phyloP scores from a whole-genome alignment of 2,113 vertebrate species.

The Platichthys stellatus region DNA sequence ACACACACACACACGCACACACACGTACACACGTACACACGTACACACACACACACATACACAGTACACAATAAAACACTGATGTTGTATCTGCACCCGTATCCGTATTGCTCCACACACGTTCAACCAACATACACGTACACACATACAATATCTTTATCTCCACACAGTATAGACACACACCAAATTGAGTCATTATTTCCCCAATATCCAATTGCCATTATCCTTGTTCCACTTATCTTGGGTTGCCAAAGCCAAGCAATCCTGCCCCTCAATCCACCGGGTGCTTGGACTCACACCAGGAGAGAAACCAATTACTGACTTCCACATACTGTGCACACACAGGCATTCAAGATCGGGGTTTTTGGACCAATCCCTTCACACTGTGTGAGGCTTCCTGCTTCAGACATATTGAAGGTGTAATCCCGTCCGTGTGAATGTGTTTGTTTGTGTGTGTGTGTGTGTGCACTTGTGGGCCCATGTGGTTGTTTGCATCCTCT shows the following conservation, averaged over 20 bases:
- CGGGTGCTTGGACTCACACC: conserved; percentile 34
- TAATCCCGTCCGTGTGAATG: conserved; percentile 8
- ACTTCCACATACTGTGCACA: neutral
- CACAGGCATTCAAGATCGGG: neutral
- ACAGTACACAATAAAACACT: no score
- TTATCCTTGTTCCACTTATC: conserved; percentile 22
- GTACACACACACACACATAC: neutral
- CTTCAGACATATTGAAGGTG: conserved; percentile 21
- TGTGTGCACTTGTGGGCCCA: neutral
- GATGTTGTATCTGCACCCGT: neutral
- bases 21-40: neutral
- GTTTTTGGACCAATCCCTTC: conserved; percentile 9
- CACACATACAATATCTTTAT: neutral
- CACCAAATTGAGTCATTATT: conserved; percentile 26
- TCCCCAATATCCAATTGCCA: conserved; percentile 48
- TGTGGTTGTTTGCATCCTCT: conserved; percentile 18
- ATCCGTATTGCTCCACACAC: conserved; percentile 9
- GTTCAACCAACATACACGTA: neutral
- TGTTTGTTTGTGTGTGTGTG: neutral
- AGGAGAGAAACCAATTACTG: conserved; percentile 59
- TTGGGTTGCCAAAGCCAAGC: neutral
- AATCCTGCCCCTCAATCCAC: conserved; percentile 17
- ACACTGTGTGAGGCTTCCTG: conserved; percentile 9
- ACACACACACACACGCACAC: neutral
- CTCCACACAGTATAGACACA: conserved; percentile 1